Evolutionary conservation across 2,888 invertebrate species (phyloP).

Genomic region (Eilema griseolum): DNA sequence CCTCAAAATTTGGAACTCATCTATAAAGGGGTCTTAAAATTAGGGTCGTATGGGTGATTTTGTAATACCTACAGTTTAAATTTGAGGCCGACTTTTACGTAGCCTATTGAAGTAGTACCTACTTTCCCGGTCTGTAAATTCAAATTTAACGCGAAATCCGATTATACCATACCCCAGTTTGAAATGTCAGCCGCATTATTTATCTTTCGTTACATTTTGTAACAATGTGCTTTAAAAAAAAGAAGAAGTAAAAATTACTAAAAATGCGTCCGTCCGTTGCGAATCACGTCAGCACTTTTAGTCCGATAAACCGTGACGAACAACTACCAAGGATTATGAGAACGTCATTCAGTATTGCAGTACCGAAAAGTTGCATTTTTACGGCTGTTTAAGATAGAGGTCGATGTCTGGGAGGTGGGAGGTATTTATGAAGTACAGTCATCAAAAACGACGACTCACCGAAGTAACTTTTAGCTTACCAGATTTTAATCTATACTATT

Average conservation of each 20-base stretch:
- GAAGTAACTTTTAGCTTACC: too few species aligned
- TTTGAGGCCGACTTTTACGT: too few species aligned
- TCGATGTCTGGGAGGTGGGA: not conserved
- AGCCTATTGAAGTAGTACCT: too few species aligned
- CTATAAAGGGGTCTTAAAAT: too few species aligned
- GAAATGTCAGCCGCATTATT: not conserved
- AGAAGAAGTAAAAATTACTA: not conserved
- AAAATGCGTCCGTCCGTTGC: not conserved
- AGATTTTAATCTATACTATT: too few species aligned
- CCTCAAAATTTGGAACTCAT: too few species aligned
- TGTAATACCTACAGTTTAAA: too few species aligned
- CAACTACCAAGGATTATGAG: not conserved
- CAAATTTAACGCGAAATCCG: not conserved
- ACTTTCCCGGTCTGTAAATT: too few species aligned
- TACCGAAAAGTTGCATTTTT: not conserved
- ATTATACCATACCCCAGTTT: not conserved
- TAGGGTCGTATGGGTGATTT: too few species aligned
- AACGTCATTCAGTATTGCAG: not conserved
- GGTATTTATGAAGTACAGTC: conserved; percentile 2
- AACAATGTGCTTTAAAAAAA: not conserved
- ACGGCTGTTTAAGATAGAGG: not conserved
- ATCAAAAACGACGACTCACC: not conserved
- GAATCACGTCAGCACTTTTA: not conserved
- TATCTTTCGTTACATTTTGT: not conserved
- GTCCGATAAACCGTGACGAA: conserved; percentile 8